Conservation (phyloP, 1,140 invertebrate genomes). For the Solenopsis invicta region DNA sequence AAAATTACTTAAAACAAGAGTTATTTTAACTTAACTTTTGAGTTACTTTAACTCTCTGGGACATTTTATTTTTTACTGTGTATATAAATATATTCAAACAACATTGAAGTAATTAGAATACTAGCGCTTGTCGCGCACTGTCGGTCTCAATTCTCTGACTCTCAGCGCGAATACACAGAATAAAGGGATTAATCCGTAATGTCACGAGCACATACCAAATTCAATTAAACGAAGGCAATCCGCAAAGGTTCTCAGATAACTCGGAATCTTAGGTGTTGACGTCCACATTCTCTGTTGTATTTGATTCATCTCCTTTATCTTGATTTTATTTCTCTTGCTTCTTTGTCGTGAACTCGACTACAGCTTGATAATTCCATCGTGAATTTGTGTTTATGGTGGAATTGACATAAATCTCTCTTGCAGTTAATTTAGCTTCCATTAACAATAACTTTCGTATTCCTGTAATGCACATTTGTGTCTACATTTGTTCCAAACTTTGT, state of each 20-base stretch:
- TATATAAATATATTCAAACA: neutral
- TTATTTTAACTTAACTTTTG: too few relatives aligned
- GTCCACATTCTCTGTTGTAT: conserved; percentile 16
- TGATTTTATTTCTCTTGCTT: neutral
- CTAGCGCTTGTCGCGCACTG: neutral
- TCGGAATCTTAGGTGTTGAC: conserved; percentile 16
- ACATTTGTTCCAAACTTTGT: neutral
- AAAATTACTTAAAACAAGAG: too few relatives aligned
- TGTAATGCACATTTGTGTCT: neutral
- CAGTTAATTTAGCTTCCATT: conserved; percentile 1
- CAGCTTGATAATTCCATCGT: too few relatives aligned
- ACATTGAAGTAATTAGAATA: conserved; percentile 16
- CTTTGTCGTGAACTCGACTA: neutral
- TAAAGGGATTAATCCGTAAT: conserved; percentile 58
- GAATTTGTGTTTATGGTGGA: too few relatives aligned
- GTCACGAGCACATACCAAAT: conserved; percentile 49
- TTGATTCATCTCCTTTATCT: neutral
- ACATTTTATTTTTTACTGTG: too few relatives aligned
- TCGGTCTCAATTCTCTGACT: conserved; percentile 1
- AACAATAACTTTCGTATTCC: neutral
- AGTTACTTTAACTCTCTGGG: too few relatives aligned
- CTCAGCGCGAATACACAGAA: neutral
- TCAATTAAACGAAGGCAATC: conserved; percentile 36
- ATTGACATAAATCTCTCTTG: conserved; percentile 6
- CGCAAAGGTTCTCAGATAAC: conserved; percentile 27